Conservation (phyloP, 2,113 vertebrate genomes). For the Pelmatolapia mariae region DNA sequence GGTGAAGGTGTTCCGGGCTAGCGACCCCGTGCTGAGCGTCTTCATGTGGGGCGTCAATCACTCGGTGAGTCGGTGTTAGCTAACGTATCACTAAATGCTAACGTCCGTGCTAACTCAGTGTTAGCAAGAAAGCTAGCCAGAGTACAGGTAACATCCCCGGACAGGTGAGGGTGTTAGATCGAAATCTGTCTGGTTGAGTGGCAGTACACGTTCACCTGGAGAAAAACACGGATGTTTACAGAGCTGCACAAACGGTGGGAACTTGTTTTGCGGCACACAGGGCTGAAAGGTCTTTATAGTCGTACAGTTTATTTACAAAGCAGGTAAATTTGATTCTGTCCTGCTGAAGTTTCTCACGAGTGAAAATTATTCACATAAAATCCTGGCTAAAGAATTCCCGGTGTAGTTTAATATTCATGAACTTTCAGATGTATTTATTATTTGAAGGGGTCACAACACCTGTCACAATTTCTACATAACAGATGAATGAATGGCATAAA, state of each 20-base stretch:
- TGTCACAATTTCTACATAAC: neutral
- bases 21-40: slow-evolving; percentile 86
- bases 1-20: slow-evolving; percentile 88
- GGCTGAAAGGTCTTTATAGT: too few species aligned
- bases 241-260: neutral
- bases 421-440: neutral
- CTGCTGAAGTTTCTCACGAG: neutral
- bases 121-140: neutral
- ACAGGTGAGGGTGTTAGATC: neutral
- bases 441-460: neutral
- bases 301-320: neutral
- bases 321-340: neutral
- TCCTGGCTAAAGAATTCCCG: neutral
- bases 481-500: neutral
- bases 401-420: neutral
- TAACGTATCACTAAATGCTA: slow-evolving; percentile 4
- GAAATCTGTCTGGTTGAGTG: neutral
- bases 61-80: slow-evolving; percentile 76
- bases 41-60: slow-evolving; percentile 94
- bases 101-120: neutral
- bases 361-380: neutral
- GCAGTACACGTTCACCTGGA: neutral
- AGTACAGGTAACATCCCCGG: neutral
- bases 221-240: neutral
- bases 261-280: neutral